Evolutionary conservation across 1,140 invertebrate species (phyloP).

Genomic region (Ips typographus): DNA sequence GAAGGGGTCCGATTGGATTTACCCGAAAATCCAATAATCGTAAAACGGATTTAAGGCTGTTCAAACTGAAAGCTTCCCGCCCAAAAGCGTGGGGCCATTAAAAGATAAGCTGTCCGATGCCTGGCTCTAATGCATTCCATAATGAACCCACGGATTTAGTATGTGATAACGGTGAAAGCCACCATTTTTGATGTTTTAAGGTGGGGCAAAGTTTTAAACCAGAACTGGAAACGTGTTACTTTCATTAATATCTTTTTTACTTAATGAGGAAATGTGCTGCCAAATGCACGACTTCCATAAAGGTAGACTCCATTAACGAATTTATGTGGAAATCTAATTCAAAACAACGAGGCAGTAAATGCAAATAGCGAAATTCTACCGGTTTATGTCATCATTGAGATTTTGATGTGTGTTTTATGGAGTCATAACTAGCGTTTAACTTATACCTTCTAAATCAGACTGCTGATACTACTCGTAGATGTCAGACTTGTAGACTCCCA

Average conservation of each 20-base stretch:
- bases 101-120: slow-evolving; percentile 23
- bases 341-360: slow-evolving; percentile 22
- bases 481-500: too few relatives aligned
- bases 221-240: too few relatives aligned
- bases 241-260: too few relatives aligned
- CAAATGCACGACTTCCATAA: slow-evolving; percentile 2
- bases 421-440: slow-evolving; percentile 23
- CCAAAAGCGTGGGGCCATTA: slow-evolving; percentile 31
- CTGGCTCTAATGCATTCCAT: slow-evolving; percentile 24
- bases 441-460: slow-evolving; percentile 15
- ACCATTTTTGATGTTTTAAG: too few relatives aligned
- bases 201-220: too few relatives aligned
- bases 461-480: background rate
- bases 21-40: slow-evolving; percentile 33
- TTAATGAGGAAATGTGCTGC: background rate
- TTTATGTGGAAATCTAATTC: slow-evolving; percentile 19
- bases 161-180: too few relatives aligned
- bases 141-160: slow-evolving; percentile 3
- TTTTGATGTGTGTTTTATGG: slow-evolving; percentile 19
- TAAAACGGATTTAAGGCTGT: slow-evolving; percentile 23
- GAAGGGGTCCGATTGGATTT: slow-evolving; percentile 4
- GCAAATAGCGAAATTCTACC: slow-evolving; percentile 27
- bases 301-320: slow-evolving; percentile 7
- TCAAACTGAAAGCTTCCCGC: slow-evolving; percentile 33
- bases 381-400: slow-evolving; percentile 26